Evolutionary conservation across 2,888 invertebrate genomes (phyloP).

Genomic region (Spicauda simplicius): DNA sequence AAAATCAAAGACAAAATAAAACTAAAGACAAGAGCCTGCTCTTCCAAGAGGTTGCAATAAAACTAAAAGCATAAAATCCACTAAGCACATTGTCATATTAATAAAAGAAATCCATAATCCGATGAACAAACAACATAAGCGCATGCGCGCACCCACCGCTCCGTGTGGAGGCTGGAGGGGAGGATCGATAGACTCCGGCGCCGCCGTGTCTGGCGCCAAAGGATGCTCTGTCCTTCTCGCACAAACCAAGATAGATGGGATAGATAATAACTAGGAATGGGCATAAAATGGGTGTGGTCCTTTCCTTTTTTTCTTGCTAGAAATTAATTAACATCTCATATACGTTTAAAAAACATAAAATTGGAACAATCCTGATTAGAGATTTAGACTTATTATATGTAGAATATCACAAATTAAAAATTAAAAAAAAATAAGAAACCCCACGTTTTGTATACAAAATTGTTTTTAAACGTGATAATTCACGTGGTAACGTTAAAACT

Average conservation of each 20-base stretch:
- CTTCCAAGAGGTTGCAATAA: conserved; percentile 6
- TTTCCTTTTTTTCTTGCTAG: neutral
- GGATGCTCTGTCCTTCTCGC: conserved; percentile 35
- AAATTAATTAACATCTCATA: neutral
- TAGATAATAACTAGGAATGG: neutral
- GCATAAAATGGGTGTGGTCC: conserved; percentile 5
- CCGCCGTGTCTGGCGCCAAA: conserved; percentile 74
- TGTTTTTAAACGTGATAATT: neutral
- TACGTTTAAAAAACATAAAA: neutral
- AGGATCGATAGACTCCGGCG: conserved; percentile 77
- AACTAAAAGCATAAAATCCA: conserved; percentile 23
- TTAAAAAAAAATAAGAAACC: too few relatives aligned
- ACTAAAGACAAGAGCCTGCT: neutral
- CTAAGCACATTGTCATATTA: conserved; percentile 28
- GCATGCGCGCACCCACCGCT: conserved; percentile 57
- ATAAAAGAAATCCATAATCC: conserved; percentile 62
- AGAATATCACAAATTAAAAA: too few relatives aligned
- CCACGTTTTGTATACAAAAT: too few relatives aligned
- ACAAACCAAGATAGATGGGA: neutral
- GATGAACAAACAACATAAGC: conserved; percentile 63
- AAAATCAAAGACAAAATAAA: neutral
- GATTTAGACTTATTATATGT: too few relatives aligned
- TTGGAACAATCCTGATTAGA: too few relatives aligned
- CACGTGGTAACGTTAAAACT: neutral
- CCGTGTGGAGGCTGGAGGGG: conserved; percentile 45